A percentile compares a stretch with the other conserved stretches of the same genome.
These are phyloP conservation scores for Reinhardtius hippoglossoides DNA, from an alignment of 2,113 vertebrate species.

Conservation along the genomic window DNA sequence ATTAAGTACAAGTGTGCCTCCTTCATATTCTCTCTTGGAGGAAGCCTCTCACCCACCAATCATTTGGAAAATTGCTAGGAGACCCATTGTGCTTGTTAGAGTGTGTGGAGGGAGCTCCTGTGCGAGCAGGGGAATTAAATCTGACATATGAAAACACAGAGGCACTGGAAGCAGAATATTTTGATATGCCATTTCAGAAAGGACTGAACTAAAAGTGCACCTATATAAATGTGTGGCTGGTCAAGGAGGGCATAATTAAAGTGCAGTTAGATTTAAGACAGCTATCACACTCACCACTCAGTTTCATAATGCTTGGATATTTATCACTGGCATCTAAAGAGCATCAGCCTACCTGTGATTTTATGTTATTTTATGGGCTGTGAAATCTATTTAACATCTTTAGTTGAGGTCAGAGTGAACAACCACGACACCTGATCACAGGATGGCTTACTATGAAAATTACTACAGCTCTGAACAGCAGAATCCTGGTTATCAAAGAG, in stretches of 20 bases:
- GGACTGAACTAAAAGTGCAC: constrained; percentile 1
- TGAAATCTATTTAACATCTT: neutral
- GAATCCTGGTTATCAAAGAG: too few species aligned
- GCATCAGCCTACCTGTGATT: too few species aligned
- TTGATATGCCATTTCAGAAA: constrained; percentile 24
- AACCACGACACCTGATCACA: neutral
- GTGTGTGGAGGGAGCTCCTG: neutral
- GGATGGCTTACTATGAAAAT: neutral
- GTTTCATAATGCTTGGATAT: neutral
- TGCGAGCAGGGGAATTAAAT: constrained; percentile 57
- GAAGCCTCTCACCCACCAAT: constrained; percentile 34
- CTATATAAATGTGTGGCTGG: neutral
- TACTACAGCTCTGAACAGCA: too few species aligned
- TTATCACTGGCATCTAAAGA: neutral
- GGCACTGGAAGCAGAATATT: constrained; percentile 32
- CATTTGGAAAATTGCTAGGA: constrained; percentile 32
- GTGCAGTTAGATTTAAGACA: neutral
- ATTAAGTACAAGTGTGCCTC: neutral
- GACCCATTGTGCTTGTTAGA: constrained; percentile 40
- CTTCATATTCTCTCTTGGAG: constrained; percentile 20
- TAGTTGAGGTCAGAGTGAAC: neutral
- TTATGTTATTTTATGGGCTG: neutral
- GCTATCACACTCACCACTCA: neutral
- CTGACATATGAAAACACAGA: constrained; percentile 42
- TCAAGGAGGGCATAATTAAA: neutral